Evolutionary conservation across 2,113 vertebrate genomes (phyloP), one percentile per base, ranked within the genome.

Genomic region (Tor tambroides): DNA sequence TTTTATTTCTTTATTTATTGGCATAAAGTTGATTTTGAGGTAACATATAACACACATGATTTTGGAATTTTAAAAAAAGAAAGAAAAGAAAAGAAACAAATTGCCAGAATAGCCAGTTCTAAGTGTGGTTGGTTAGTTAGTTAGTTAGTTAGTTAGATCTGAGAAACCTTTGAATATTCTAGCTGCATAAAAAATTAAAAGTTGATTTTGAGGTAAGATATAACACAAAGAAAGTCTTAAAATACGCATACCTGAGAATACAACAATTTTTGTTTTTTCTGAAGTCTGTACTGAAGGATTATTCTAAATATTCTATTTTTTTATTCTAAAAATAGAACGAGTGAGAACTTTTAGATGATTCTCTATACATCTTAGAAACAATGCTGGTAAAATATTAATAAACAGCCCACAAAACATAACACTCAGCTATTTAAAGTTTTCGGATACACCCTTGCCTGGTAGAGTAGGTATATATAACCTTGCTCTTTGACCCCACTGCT

Each of bases 401-500:
- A 81, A 65, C 54, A 17, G 79, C 9, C 9, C 41, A 43, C n/a
- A 21, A 30, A 85, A 78, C 54, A 26, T 81, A 76, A 77, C n/a
- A 43, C 41, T 51, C 15, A 54, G 87, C 87, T 91, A 46, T 46
- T 87, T 84, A 69, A 43, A 84, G 85, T 56, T 86, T 83, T 32
- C 41, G 63, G 85, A 84, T 59, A 85, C 77, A 67, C 83, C 80
- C 67, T 84, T 86, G 81, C 76, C 75, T 69, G 14, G n/a, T 38
- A 30, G 63, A 61, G 51, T 89, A 90, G 41, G 77, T 89, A 90
- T 87, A 91, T 91, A 86, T 91, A 89, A 82, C 87, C 77, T 76
- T 41, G 85, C 79, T 85, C 89, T 90, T 88, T 87, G 84, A 84
- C 61, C 85, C 59, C 83, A 76, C 77, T 72, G 77, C 77, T 59